Base-by-base conservation (phyloP, 2,797 vertebrate genomes). In the Pangasius macronema region DNA sequence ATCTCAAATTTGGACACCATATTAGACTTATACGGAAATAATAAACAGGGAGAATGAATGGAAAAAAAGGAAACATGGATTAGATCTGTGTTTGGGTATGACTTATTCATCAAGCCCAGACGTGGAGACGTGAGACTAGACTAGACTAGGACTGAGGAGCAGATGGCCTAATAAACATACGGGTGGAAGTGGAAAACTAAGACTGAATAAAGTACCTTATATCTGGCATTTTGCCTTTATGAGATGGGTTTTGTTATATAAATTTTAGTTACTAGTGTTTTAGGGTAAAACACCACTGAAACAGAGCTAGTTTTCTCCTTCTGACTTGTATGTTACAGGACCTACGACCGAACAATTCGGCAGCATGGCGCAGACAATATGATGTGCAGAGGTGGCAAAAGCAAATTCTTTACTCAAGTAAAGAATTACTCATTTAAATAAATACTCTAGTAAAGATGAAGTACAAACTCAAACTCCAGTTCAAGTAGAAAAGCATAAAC, bases 21-120 rank as follows among this genome's bases (percentile, higher is more conserved):
- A 76, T n/a, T 42, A 53, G 30, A 49, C 20, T 51, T 49, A 4
- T 3, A 61, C 46, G 57, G 39, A 65, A 65, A 39, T 30, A 39
- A 36, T 33, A 73, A 49, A 22, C 30, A 46, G 27, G 80, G 24
- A 27, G 80, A 53, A 82, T 76, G n/a, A 68, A 68, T 1, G 89
- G 82, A 30, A 4, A 22, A 5, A 9, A 42, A 39, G 11, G 36
- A 72, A 27, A 6, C 5, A n/a, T 10, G 18, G 8, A 33, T 79
- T 33, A 57, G 51, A 11, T 57, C 51, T 36, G 27, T 79, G n/a
- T 55, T 79, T 79, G 36, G n/a, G 16, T 24, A 80, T 33, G 30
- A 57, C 30, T 79, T n/a, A 22, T 85, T 87, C 36, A 79, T 55
- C 51, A 82, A 65, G n/a, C 59, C 42, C 11, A 80, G 67, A 68